These are phyloP conservation scores for Tenthredo mesomela DNA, from an alignment of 2,888 invertebrate genomes.

Conservation along the genomic window DNA sequence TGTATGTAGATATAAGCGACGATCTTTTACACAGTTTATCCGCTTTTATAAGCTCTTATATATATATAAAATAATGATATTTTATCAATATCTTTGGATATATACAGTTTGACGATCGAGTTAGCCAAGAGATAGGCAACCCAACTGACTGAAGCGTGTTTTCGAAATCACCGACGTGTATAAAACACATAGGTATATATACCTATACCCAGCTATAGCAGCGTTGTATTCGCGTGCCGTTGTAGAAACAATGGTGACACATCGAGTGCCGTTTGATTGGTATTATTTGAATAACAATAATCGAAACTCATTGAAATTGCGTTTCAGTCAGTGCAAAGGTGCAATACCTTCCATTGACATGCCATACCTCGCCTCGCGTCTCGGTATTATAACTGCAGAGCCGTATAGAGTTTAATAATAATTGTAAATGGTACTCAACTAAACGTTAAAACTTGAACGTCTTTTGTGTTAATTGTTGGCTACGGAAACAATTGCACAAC, in stretches of 20 bases:
- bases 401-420: background rate
- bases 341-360: background rate
- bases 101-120: background rate
- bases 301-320: constrained; percentile 10
- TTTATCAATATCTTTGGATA: background rate
- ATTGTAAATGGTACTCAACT: constrained; percentile 28
- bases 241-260: constrained; percentile 31
- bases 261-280: constrained; percentile 27
- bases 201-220: background rate
- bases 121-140: background rate
- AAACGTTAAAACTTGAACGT: constrained; percentile 48
- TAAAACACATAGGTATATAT: no score
- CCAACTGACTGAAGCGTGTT: background rate
- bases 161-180: no score
- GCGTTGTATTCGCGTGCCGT: background rate
- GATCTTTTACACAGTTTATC: background rate
- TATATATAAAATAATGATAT: background rate
- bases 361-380: background rate
- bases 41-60: no score
- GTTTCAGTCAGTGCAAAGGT: background rate
- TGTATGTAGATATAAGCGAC: background rate
- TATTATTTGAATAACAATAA: constrained; percentile 24
- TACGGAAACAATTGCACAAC: constrained; percentile 39
- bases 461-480: constrained; percentile 28
- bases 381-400: background rate